Evolutionary conservation across 2,797 vertebrate species (phyloP), one percentile per base, ranked within the genome.

Genomic region (Scolopax rusticola): DNA sequence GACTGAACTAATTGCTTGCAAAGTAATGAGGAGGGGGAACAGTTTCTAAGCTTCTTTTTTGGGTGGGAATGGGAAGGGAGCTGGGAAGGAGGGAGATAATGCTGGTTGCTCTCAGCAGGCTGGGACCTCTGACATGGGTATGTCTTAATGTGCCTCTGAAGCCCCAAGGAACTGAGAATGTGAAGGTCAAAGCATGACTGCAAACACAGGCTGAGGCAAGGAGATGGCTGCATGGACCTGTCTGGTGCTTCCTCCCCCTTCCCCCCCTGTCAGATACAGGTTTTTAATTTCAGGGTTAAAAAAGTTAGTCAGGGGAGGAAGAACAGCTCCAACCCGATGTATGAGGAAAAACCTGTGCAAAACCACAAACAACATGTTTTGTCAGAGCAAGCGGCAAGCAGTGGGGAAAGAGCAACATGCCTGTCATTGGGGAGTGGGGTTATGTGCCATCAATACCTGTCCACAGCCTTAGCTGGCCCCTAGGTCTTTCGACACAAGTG

Each of bases 61-160:
- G 15, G 15, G 15, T 19, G 63, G 5, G 41, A 15, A 28, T 28
- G 27, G 14, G 17, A 87, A 67, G 8, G 8, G 36, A 88, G 15
- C 10, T 71, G 36, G 69, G 43, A 32, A 48, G 53, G 45, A 56
- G 10, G 15, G 30, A 69, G 17, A 4, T 45, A 20, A 20, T 6
- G 28, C 23, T 57, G 40, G 14, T 9, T 36, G 13, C 9, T 74
- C 27, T 82, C 8, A 3, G 38, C 9, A 67, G 5, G 21, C 30
- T 80, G 50, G 11, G 15, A 54, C 24, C 10, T 90, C 30, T 2
- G 2, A 15, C 4, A n/a, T 0, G 3, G 6, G 5, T 47, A 33
- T 54, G 20, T 5, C 30, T 57, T 75, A 12, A n/a, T 7, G 24
- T 65, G 9, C 5, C 9, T 48, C 25, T 53, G 33, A 11, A 28